Percentiles rank a stretch among this genome's conserved stretches.
Conservation (phyloP, 2,888 invertebrate species). For the Drosophila macrospina region DNA sequence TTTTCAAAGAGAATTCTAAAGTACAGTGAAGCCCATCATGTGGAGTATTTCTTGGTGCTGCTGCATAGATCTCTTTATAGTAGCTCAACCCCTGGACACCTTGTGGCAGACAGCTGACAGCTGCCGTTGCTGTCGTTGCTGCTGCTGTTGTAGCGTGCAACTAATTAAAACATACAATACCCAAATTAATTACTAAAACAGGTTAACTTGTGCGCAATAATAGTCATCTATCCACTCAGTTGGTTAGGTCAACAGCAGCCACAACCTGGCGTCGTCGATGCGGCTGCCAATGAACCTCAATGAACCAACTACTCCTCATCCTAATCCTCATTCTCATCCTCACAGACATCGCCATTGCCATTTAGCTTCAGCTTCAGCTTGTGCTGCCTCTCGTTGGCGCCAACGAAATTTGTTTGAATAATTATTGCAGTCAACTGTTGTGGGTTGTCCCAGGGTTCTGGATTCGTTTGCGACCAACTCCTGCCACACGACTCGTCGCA, state of each 20-base stretch:
- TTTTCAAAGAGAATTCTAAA: neutral
- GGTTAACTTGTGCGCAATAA: constrained; percentile 84
- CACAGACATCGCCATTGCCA: constrained; percentile 7
- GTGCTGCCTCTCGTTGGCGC: constrained; percentile 56
- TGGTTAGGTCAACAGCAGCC: constrained; percentile 53
- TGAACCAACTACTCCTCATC: neutral
- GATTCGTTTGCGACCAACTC: constrained; percentile 16
- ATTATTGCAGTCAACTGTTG: constrained; percentile 73
- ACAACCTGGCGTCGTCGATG: constrained; percentile 47
- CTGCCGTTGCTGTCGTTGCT: constrained; percentile 14
- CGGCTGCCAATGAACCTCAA: constrained; percentile 46
- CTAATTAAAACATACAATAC: constrained; percentile 85
- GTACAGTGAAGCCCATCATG: neutral
- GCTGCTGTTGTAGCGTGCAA: constrained; percentile 48
- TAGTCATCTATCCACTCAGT: constrained; percentile 65
- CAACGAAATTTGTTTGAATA: constrained; percentile 72
- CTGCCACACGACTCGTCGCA: constrained; percentile 12
- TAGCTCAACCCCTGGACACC: constrained; percentile 2
- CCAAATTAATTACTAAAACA: constrained; percentile 85
- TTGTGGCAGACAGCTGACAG: constrained; percentile 38
- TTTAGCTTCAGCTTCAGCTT: constrained; percentile 11
- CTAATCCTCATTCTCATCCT: neutral
- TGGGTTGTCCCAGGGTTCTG: constrained; percentile 35
- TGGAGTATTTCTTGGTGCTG: neutral
- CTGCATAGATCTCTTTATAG: neutral